These are phyloP conservation scores for Tribolium madens DNA, from an alignment of 1,140 invertebrate species.

Conservation along the genomic window DNA sequence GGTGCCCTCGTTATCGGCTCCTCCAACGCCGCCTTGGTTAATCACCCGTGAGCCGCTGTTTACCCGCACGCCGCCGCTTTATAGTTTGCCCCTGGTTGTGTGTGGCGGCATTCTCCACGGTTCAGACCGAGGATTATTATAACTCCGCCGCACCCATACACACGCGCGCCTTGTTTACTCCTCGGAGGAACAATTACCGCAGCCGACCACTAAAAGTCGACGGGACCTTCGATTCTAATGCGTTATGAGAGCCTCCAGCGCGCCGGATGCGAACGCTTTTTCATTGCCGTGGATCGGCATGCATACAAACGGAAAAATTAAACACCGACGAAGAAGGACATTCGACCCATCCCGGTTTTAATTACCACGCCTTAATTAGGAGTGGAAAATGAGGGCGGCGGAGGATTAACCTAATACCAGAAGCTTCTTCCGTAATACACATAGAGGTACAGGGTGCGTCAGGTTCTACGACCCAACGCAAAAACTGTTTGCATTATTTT, in stretches of 20 bases:
- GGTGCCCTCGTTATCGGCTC: conserved; percentile 55
- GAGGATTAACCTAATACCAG: neutral
- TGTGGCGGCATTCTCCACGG: conserved; percentile 33
- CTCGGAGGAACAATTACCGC: conserved; percentile 24
- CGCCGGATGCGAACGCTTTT: neutral
- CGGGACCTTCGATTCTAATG: conserved; percentile 6
- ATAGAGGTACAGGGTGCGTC: too few relatives aligned
- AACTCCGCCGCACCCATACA: conserved; percentile 33
- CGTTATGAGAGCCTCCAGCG: neutral
- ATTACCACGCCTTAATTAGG: neutral
- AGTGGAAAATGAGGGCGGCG: neutral
- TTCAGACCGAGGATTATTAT: conserved; percentile 33
- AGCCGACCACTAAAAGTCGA: conserved; percentile 28
- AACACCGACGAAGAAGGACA: neutral
- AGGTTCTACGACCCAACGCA: too few relatives aligned
- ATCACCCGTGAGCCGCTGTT: conserved; percentile 51
- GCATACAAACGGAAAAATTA: conserved; percentile 27
- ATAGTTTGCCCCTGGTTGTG: conserved; percentile 40
- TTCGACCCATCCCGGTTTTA: neutral
- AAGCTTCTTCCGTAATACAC: neutral
- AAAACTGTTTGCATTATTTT: too few relatives aligned
- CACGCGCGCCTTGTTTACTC: conserved; percentile 37
- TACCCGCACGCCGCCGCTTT: conserved; percentile 42
- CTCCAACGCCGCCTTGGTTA: conserved; percentile 54
- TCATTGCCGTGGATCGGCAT: conserved; percentile 22